These are phyloP conservation scores for Ceryle rudis DNA, from an alignment of 2,797 vertebrate genomes.

Conservation along the genomic window DNA sequence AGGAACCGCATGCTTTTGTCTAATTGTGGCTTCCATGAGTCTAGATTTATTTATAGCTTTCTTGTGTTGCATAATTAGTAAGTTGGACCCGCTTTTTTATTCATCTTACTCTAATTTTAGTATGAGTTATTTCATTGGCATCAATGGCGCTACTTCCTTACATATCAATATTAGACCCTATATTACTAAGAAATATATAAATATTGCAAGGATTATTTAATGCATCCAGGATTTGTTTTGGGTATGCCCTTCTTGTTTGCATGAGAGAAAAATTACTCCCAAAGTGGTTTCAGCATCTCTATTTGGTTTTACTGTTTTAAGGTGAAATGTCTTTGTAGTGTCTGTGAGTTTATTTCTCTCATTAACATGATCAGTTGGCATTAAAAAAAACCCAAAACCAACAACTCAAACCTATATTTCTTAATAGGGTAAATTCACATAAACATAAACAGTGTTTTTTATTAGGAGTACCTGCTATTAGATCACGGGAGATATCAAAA, in stretches of 20 bases:
- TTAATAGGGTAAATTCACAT: neutral
- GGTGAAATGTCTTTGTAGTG: neutral
- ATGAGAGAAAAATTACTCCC: neutral
- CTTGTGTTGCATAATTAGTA: neutral
- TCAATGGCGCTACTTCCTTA: neutral
- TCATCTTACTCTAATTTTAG: neutral
- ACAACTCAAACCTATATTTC: neutral
- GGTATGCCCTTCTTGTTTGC: neutral
- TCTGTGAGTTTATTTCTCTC: neutral
- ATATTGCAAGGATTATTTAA: constrained; percentile 29
- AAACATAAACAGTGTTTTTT: neutral
- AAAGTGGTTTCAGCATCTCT: neutral
- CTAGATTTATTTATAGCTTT: neutral
- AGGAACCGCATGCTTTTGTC: neutral
- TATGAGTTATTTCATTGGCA: neutral
- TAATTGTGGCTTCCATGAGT: neutral
- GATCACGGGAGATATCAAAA: constrained; percentile 10
- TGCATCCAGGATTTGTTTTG: neutral
- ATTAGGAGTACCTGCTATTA: neutral
- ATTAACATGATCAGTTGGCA: neutral
- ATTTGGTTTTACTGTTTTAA: neutral
- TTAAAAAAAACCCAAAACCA: neutral
- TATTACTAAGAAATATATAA: constrained; percentile 26
- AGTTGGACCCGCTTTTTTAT: neutral
- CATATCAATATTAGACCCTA: neutral